Conservation (phyloP, 2,797 vertebrate genomes). For the Phrynocephalus forsythii region DNA sequence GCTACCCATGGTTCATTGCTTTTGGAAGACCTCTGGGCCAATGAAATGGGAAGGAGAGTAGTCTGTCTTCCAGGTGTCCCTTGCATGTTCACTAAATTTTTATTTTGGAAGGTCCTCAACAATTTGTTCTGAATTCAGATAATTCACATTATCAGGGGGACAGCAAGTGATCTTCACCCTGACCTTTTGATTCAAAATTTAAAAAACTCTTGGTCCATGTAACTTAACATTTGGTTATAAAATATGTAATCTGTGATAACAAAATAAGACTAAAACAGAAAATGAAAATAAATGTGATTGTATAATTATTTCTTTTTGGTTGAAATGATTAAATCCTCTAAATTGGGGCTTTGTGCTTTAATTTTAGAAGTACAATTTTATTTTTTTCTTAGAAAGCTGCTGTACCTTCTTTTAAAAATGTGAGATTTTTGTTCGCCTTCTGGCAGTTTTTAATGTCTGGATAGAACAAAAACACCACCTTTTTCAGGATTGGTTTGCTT, state of each 20-base stretch:
- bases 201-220: background rate
- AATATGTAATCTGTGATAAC: background rate
- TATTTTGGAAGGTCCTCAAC: background rate
- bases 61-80: background rate
- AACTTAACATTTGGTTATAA: background rate
- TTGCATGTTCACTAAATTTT: background rate
- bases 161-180: too few species aligned
- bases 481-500: background rate
- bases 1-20: background rate
- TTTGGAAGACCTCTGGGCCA: background rate
- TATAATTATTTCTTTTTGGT: background rate
- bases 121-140: background rate
- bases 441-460: background rate
- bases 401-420: background rate
- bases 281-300: background rate
- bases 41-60: background rate
- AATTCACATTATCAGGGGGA: background rate
- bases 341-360: background rate
- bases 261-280: background rate
- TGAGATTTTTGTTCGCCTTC: background rate
- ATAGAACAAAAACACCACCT: too few species aligned
- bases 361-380: background rate
- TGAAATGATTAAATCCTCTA: background rate
- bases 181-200: background rate
- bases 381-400: background rate